These are phyloP conservation scores for Geopemphigus sp. DNA, from an alignment of 1,140 invertebrate species.

Conservation along the genomic window DNA sequence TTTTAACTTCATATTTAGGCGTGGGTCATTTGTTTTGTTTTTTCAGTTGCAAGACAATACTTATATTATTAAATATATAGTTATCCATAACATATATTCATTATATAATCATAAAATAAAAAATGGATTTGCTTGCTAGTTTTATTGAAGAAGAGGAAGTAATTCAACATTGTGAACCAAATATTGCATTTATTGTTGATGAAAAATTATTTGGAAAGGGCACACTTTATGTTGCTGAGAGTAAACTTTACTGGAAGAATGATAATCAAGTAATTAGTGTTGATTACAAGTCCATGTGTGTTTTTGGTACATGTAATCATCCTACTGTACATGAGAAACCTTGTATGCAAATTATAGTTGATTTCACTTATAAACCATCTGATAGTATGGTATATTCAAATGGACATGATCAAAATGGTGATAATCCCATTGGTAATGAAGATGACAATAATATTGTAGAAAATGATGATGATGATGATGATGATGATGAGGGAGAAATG, in stretches of 20 bases:
- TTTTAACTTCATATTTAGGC: constrained; percentile 24
- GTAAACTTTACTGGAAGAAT: constrained; percentile 48
- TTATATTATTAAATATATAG: constrained; percentile 30
- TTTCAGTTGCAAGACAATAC: constrained; percentile 36
- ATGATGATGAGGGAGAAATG: constrained; percentile 35
- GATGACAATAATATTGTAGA: not conserved
- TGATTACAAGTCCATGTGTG: constrained; percentile 43
- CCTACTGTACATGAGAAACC: constrained; percentile 35
- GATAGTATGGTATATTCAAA: not conserved
- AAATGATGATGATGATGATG: not conserved
- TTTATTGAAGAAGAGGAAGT: constrained; percentile 38
- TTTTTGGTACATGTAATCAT: constrained; percentile 44
- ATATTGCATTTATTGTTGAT: constrained; percentile 24
- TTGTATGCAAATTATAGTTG: constrained; percentile 32
- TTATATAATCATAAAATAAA: constrained; percentile 15
- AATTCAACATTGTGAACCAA: constrained; percentile 16
- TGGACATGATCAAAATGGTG: constrained; percentile 22
- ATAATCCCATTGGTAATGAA: not conserved
- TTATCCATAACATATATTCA: not conserved
- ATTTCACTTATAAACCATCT: constrained; percentile 29
- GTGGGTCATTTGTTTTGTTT: constrained; percentile 36
- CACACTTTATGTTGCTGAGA: constrained; percentile 28
- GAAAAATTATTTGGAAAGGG: constrained; percentile 30
- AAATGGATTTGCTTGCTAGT: constrained; percentile 25
- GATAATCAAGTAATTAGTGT: constrained; percentile 31